phyloP scores from a whole-genome alignment of 2,888 invertebrate genomes.

The Suillia variegata region DNA sequence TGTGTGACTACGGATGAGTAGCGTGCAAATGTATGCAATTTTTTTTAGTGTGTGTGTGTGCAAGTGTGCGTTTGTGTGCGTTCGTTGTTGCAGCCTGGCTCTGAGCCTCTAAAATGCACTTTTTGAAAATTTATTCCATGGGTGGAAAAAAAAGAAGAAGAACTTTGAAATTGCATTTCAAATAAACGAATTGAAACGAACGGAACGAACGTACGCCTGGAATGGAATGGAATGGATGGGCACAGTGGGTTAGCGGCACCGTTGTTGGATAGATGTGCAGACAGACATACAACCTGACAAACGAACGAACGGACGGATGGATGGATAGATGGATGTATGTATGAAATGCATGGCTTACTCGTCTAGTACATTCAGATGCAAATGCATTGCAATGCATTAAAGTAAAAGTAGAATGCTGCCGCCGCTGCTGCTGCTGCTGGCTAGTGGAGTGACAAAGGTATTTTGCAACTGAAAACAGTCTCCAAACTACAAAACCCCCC shows the following conservation, averaged over 20 bases:
- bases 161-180: conserved; percentile 52
- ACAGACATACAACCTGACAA: conserved; percentile 8
- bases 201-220: background rate
- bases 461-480: no score
- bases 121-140: conserved; percentile 30
- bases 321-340: background rate
- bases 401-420: no score
- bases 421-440: background rate
- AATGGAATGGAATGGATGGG: no score
- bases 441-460: background rate
- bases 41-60: background rate
- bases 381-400: conserved; percentile 42
- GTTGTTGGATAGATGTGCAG: no score
- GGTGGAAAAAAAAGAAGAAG: no score
- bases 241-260: no score
- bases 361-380: conserved; percentile 42
- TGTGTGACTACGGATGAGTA: no score
- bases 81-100: background rate
- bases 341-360: conserved; percentile 39
- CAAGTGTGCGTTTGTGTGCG: background rate
- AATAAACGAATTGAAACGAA: conserved; percentile 34
- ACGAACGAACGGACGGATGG: conserved; percentile 28
- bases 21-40: no score
- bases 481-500: no score
- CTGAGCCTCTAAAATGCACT: conserved; percentile 50